Percentiles rank a stretch among this genome's conserved stretches.
phyloP scores from a whole-genome alignment of 2,888 invertebrate genomes.

The Heliconius charithonia region DNA sequence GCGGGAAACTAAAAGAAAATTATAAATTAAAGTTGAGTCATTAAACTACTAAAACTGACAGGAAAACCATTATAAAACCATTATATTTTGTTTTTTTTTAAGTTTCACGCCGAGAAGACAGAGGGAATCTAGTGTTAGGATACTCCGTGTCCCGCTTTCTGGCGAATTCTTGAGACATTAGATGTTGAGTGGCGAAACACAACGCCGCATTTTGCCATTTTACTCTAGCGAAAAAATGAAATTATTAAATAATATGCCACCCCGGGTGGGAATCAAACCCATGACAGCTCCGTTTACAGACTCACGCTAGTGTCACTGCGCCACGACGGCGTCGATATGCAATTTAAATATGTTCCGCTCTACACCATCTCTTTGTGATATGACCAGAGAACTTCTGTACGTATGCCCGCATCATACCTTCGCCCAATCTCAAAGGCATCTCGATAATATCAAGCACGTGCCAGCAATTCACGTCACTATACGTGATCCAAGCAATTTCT shows the following conservation, averaged over 20 bases:
- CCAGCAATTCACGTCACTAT: conserved; percentile 55
- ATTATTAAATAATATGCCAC: background rate
- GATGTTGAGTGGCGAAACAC: too few species aligned
- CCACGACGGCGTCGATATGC: background rate
- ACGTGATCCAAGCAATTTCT: conserved; percentile 73
- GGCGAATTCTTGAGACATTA: background rate
- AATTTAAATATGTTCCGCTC: background rate
- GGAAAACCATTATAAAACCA: background rate
- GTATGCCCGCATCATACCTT: conserved; percentile 53
- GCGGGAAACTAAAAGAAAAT: too few species aligned
- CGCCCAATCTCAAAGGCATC: conserved; percentile 56
- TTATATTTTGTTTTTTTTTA: background rate
- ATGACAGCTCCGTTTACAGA: too few species aligned
- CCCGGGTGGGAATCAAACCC: background rate
- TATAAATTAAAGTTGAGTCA: too few species aligned
- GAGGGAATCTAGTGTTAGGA: background rate
- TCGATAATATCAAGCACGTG: conserved; percentile 70
- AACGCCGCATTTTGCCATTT: too few species aligned
- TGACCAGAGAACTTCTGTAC: conserved; percentile 15
- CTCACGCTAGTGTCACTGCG: background rate
- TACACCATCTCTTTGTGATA: background rate
- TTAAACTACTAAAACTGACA: background rate
- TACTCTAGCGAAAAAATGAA: background rate
- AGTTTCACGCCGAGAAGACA: background rate
- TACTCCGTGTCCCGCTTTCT: background rate